Evolutionary conservation across 2,888 invertebrate species (phyloP), one percentile per base, ranked within the genome.

Genomic region (Lepetodrilus schrolli): DNA sequence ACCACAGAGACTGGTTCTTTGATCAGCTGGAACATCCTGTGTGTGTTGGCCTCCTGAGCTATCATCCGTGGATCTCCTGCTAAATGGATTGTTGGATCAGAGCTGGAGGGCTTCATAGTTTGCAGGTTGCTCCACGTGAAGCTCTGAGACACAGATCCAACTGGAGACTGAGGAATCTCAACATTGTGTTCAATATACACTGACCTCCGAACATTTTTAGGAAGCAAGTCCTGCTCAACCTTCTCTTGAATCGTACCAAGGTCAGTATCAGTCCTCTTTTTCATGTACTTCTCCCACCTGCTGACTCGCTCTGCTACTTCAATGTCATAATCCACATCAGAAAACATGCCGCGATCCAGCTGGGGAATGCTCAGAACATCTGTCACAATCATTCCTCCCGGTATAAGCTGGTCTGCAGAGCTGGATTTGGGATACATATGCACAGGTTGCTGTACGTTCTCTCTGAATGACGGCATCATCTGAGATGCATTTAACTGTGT

Each of bases 261-360:
- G 38, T 76, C 74, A 50, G 58, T 34, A 72, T 68, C 66, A 70
- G 69, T 73, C 66, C 79, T 66, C 4, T 82, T 79, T 26, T 84
- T 83, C 80, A 87, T 83, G 13, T 80, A 83, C 37, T 81, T 84
- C 71, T 87, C 87, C 87, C 87, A 87, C 47, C 85, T 87, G 72
- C 86, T 86, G n/a, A 87, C 84, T 38, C 87, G 73, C 51, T 87
- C 86, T 0, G 86, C 81, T 4, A 87, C 86, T 73, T 86, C 86
- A 47, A 87, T 87, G 70, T 87, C 81, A 71, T 87, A 87, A 58
- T 87, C 87, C 17, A 87, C 87, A 76, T 87, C 87, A 1, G 87
- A 87, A 74, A 87, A 87, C 87, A 87, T 87, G 20, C 87, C 87
- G 26, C 78, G 68, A 47, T 84, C 84, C 49, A 78, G 49, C 2